A percentile compares a stretch with the other conserved stretches of the same genome.
phyloP scores from a whole-genome alignment of 2,113 vertebrate species.

The Lipotes vexillifer region DNA sequence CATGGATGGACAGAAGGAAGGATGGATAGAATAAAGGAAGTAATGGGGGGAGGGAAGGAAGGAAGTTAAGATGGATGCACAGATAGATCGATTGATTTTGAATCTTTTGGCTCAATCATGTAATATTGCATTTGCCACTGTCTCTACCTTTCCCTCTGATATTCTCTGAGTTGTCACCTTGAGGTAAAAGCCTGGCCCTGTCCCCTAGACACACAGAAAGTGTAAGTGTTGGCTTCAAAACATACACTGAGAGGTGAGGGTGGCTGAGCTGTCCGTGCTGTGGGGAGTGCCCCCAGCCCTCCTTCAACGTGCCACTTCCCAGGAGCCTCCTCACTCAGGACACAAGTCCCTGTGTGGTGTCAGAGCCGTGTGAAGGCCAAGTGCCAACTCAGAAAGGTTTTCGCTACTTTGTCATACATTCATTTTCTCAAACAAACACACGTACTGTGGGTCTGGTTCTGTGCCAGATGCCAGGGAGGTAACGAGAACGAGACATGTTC shows the following conservation, averaged over 20 bases:
- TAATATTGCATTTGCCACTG: fast-evolving
- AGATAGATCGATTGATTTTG: neutral
- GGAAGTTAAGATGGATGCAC: neutral
- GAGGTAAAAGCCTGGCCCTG: neutral
- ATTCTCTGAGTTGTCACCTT: neutral
- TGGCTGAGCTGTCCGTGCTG: neutral
- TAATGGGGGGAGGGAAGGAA: neutral
- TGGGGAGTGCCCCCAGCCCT: neutral
- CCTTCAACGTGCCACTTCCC: fast-evolving
- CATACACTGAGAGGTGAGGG: fast-evolving
- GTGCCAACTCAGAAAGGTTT: too few species aligned
- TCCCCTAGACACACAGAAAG: neutral
- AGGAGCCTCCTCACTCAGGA: neutral
- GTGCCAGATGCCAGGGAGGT: neutral
- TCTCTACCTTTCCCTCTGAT: neutral
- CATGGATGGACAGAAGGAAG: neutral
- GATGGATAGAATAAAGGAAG: neutral
- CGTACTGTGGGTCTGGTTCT: neutral
- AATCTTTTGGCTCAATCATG: neutral
- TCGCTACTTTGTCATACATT: fast-evolving
- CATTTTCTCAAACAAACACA: neutral
- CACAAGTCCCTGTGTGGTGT: fast-evolving
- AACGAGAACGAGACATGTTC: fast-evolving
- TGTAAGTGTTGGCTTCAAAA: neutral
- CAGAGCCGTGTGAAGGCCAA: neutral